Percentiles rank a stretch among this genome's conserved stretches.
Conservation (phyloP, 2,888 invertebrate species). For the Mimas tiliae region DNA sequence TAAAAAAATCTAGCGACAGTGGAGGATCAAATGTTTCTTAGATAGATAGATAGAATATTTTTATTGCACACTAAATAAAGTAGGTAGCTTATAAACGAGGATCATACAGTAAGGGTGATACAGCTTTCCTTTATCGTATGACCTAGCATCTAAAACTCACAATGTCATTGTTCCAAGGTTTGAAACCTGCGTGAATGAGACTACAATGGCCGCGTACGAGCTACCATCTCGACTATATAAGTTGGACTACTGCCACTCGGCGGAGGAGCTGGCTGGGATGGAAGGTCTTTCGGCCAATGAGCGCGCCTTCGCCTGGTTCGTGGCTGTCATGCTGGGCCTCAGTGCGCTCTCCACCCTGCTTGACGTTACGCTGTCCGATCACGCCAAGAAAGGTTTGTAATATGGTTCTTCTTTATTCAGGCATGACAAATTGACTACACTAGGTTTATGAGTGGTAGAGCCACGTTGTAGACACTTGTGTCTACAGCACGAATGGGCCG, state of each 20-base stretch:
- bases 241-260: slow-evolving; percentile 66
- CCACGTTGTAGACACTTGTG: too few relatives aligned
- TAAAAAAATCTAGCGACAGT: too few relatives aligned
- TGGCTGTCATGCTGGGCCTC: slow-evolving; percentile 62
- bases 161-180: slow-evolving; percentile 54
- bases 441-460: too few relatives aligned
- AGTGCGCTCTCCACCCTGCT: slow-evolving; percentile 62
- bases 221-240: slow-evolving; percentile 63
- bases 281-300: slow-evolving; percentile 42
- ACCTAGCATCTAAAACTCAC: background rate
- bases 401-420: background rate
- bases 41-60: too few relatives aligned
- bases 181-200: slow-evolving; percentile 67
- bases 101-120: too few relatives aligned
- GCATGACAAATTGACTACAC: too few relatives aligned
- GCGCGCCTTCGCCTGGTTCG: slow-evolving; percentile 56
- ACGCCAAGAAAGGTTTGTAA: slow-evolving; percentile 62
- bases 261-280: slow-evolving; percentile 33
- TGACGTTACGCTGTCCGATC: slow-evolving; percentile 62
- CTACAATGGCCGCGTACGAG: slow-evolving; percentile 56
- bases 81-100: too few relatives aligned
- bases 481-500: too few relatives aligned
- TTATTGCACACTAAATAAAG: too few relatives aligned
- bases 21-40: too few relatives aligned
- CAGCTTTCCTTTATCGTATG: too few relatives aligned